Evolutionary conservation across 2,888 invertebrate genomes (phyloP).

Genomic region (Cheilosia soror): DNA sequence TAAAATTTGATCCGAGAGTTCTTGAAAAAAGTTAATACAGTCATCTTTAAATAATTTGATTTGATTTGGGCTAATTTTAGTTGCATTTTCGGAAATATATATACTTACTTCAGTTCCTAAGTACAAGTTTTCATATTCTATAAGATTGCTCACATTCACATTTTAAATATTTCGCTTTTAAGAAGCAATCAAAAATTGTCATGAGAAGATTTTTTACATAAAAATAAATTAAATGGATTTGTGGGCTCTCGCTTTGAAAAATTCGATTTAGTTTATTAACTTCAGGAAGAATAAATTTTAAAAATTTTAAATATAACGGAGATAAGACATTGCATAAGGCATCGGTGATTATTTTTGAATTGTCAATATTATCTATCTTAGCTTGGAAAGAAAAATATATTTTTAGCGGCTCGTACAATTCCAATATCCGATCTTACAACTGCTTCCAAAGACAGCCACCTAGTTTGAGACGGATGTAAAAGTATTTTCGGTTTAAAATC

Average conservation of each 20-base stretch:
- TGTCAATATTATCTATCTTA: not conserved
- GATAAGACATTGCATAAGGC: not conserved
- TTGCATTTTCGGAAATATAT: not conserved
- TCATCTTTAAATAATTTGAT: not conserved
- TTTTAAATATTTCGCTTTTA: not conserved
- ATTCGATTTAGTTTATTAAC: not conserved
- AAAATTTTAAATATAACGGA: not conserved
- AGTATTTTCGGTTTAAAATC: constrained; percentile 1
- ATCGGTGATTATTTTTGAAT: not conserved
- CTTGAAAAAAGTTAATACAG: not conserved
- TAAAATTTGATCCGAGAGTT: not conserved
- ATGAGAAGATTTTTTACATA: not conserved
- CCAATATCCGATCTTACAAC: too few species aligned
- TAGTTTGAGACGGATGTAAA: too few species aligned
- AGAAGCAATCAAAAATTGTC: not conserved
- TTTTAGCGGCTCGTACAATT: too few species aligned
- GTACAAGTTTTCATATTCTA: not conserved
- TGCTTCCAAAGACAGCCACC: too few species aligned
- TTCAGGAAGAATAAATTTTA: not conserved
- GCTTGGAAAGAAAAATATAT: not conserved
- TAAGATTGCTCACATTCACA: not conserved
- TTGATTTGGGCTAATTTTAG: not conserved
- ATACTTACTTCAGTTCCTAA: constrained; percentile 2
- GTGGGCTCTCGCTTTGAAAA: not conserved
- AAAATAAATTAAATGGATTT: not conserved